Evolutionary conservation across 30 jellyfish, hydroid and myxozoan species (phyloP), one percentile per base, ranked within the genome.

Genomic region (Turritopsis dohrnii): DNA sequence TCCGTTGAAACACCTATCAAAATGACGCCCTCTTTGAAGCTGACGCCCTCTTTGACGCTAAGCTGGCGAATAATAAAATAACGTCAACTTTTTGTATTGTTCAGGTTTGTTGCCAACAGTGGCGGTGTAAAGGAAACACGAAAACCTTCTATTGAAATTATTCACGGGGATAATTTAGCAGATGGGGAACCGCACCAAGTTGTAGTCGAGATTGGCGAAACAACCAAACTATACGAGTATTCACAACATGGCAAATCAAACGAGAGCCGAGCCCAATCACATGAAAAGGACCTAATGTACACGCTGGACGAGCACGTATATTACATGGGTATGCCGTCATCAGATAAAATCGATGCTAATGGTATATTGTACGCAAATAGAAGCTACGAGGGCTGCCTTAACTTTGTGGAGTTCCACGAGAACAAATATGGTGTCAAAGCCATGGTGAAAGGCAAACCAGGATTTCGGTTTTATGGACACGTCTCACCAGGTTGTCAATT

Each of bases 61-160:
- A n/a, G n/a, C n/a, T n/a, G n/a, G n/a, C 0, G 21, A 60, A 60
- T 60, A 60, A 60, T 60, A 60, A 60, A 60, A 60, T 18, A 60
- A 60, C 0, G 21, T 60, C 21, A 60, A 60, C 73, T 7, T 69
- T 69, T 69, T 0, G 60, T 41, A 13, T 41, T 41, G 60, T 82
- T 71, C 66, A 82, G 89, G 71, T 82, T 65, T 73, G 74, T 71
- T 17, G 74, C 87, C 52, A 82, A 82, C 89, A 82, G 89, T 73
- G 86, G 71, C 21, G 89, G 89, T 7, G 52, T 82, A 16, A 16
- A 31, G 16, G 9, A 75, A 66, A 54, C 60, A 41, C 60, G 60
- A 41, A 41, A 1, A 13, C 20, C 89, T 0, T 22, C 73, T 19
- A 24, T 82, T 1, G 72, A 71, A 18, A 30, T 82, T 21, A 65